A percentile compares a stretch with the other conserved stretches of the same genome.
phyloP scores from a whole-genome alignment of 2,888 invertebrate species.

The Aspidapion aeneum region DNA sequence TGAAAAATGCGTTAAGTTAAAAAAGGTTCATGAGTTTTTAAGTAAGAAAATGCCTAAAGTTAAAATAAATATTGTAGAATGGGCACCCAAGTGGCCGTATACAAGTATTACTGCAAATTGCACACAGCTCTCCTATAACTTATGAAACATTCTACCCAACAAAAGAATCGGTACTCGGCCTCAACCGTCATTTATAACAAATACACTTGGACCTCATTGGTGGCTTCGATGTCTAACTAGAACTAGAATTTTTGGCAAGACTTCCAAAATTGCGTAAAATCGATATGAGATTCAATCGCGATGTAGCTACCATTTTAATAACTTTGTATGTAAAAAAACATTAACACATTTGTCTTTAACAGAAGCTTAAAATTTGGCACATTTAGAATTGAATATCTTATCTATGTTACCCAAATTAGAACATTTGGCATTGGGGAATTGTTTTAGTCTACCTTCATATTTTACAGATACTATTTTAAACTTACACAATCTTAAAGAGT shows the following conservation, averaged over 20 bases:
- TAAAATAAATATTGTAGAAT: not conserved
- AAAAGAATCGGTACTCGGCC: too few relatives aligned
- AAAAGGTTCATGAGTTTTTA: not conserved
- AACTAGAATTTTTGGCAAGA: conserved; percentile 10
- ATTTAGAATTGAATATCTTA: not conserved
- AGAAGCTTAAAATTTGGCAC: not conserved
- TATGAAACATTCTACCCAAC: too few relatives aligned
- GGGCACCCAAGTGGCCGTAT: not conserved
- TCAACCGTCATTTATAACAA: too few relatives aligned
- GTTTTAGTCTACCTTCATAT: not conserved
- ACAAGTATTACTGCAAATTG: too few relatives aligned
- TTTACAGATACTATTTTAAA: not conserved
- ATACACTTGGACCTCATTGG: conserved; percentile 12
- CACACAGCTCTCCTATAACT: too few relatives aligned
- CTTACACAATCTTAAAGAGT: not conserved
- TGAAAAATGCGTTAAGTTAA: not conserved
- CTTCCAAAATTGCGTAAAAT: conserved; percentile 8
- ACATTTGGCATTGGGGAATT: not conserved
- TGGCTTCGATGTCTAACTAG: conserved; percentile 10
- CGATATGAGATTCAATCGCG: conserved; percentile 11
- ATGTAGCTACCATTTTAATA: not conserved
- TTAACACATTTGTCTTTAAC: not conserved
- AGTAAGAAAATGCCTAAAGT: not conserved
- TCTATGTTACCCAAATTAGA: not conserved
- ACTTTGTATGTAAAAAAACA: not conserved